Percentiles rank a stretch among this genome's conserved stretches.
phyloP scores from a whole-genome alignment of 2,888 invertebrate species.

The Philereme transversata region DNA sequence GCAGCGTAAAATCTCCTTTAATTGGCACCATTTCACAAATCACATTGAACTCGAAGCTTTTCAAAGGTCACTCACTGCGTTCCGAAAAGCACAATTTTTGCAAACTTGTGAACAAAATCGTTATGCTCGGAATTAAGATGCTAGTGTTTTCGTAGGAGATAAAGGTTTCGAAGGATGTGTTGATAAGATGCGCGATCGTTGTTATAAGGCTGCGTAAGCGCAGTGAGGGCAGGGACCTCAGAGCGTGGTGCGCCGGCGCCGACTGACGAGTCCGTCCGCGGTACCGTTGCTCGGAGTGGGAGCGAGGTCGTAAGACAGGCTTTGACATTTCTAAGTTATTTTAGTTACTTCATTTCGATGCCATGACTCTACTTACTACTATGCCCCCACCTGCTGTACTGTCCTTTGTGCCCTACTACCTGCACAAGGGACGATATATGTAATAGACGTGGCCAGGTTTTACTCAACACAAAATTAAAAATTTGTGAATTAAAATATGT shows the following conservation, averaged over 20 bases:
- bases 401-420: too few species aligned
- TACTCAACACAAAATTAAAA: too few species aligned
- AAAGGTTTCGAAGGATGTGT: not conserved
- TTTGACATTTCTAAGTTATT: conserved; percentile 78
- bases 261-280: conserved; percentile 61
- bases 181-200: conserved; percentile 50
- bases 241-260: conserved; percentile 61
- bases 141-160: not conserved
- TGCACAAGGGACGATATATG: too few species aligned
- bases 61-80: conserved; percentile 46
- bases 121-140: conserved; percentile 1
- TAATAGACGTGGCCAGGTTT: too few species aligned
- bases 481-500: too few species aligned
- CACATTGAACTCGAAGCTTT: conserved; percentile 61
- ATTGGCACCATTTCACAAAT: conserved; percentile 71
- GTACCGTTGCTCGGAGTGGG: conserved; percentile 78
- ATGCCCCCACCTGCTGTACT: too few species aligned
- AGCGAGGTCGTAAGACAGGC: conserved; percentile 68
- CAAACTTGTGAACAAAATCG: not conserved
- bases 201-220: conserved; percentile 40
- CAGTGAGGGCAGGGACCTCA: conserved; percentile 77
- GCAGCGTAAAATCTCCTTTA: conserved; percentile 62
- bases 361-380: conserved; percentile 55
- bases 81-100: not conserved
- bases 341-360: conserved; percentile 59